phyloP scores from a whole-genome alignment of 64 coral and sea anemone species.

The Stylophora pistillata region DNA sequence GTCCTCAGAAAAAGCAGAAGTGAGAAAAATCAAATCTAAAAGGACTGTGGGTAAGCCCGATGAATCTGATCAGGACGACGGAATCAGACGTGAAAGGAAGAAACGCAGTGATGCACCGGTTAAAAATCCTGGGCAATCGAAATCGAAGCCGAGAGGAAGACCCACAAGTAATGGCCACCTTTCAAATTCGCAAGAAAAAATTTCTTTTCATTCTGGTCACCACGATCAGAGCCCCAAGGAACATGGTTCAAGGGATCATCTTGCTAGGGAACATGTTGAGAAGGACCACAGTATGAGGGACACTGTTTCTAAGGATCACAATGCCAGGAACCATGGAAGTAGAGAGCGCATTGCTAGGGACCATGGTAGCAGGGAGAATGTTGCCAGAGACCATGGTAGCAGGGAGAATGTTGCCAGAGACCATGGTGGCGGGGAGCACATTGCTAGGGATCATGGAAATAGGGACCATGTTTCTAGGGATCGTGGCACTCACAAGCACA shows the following conservation, averaged over 20 bases:
- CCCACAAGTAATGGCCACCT: constrained; percentile 31
- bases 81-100: background rate
- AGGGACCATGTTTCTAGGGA: background rate
- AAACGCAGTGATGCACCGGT: background rate
- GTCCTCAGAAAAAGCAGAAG: background rate
- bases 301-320: too few species aligned
- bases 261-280: too few species aligned
- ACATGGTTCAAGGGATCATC: background rate
- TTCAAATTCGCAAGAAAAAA: constrained; percentile 27
- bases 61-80: background rate
- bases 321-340: too few species aligned
- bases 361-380: background rate
- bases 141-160: background rate
- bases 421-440: too few species aligned
- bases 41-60: background rate
- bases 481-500: constrained; percentile 3
- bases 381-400: background rate
- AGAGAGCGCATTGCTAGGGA: background rate
- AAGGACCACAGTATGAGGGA: too few species aligned
- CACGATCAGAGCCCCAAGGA: background rate
- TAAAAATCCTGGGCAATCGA: background rate
- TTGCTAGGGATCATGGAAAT: background rate
- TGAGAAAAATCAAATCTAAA: constrained; percentile 17
- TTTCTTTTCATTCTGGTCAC: background rate
- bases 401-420: background rate